Evolutionary conservation across 2,797 vertebrate species (phyloP).

Genomic region (Rhinogobio ventralis): DNA sequence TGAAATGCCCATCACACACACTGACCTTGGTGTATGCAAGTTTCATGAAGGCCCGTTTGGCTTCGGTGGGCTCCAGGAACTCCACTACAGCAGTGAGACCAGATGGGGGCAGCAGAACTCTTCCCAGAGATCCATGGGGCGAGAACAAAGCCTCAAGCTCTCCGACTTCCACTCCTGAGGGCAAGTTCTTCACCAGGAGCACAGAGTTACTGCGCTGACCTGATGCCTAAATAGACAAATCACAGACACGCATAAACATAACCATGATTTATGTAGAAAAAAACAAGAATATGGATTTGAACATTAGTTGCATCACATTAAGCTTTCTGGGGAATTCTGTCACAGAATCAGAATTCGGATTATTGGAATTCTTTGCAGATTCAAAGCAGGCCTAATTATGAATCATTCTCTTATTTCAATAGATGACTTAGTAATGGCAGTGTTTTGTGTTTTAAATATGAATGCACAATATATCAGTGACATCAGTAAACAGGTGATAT

Average conservation of each 20-base stretch:
- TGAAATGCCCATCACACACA: not conserved
- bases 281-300: not conserved
- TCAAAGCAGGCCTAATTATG: not conserved
- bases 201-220: conserved; percentile 87
- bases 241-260: not conserved
- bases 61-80: conserved; percentile 91
- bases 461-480: not conserved
- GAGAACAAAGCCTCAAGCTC: conserved; percentile 87
- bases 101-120: conserved; percentile 91
- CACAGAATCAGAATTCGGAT: not conserved
- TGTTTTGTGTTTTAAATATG: not conserved
- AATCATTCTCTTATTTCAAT: conserved; percentile 2
- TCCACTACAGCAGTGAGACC: conserved; percentile 92
- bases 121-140: conserved; percentile 85
- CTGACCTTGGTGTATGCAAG: conserved; percentile 93
- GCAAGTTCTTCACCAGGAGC: conserved; percentile 95
- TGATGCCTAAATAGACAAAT: conserved; percentile 77
- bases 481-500: not conserved
- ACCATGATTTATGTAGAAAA: not conserved
- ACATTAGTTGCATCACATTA: not conserved
- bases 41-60: conserved; percentile 88
- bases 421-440: not conserved
- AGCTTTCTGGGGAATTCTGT: not conserved
- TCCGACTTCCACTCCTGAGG: conserved; percentile 71
- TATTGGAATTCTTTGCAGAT: not conserved